Percentiles rank a stretch among this genome's conserved stretches.
Evolutionary conservation across 2,113 vertebrate species (phyloP).

Genomic region (Potamarius usumacintae): DNA sequence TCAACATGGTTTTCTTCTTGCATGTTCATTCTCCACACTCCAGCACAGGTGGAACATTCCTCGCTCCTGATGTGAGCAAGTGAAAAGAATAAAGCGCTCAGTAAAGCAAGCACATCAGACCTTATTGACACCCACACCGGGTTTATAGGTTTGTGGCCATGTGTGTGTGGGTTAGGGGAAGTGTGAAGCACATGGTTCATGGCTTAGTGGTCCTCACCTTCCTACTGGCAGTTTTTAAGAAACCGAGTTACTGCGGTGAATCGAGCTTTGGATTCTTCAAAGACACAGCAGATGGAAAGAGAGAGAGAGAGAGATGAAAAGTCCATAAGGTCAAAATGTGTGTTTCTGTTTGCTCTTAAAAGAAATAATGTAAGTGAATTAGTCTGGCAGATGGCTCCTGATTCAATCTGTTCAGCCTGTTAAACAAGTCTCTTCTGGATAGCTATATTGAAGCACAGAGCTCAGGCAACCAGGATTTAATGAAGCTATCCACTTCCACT

Average conservation of each 20-base stretch:
- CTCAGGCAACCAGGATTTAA: neutral
- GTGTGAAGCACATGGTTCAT: constrained; percentile 51
- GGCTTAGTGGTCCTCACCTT: constrained; percentile 26
- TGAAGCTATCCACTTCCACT: constrained; percentile 18
- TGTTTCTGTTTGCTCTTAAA: constrained; percentile 41
- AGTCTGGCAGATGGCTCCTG: constrained; percentile 42
- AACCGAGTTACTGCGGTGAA: constrained; percentile 17
- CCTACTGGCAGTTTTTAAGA: constrained; percentile 25
- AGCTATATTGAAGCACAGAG: neutral
- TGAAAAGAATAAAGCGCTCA: constrained; percentile 47
- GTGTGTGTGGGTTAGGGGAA: constrained; percentile 46
- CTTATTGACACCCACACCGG: constrained; percentile 48
- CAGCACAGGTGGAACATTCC: constrained; percentile 54
- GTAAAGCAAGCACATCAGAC: constrained; percentile 40
- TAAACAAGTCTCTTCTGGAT: constrained; percentile 35
- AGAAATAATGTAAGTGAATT: constrained; percentile 45
- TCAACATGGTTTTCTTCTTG: constrained; percentile 32
- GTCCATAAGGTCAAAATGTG: constrained; percentile 37
- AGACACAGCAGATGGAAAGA: constrained; percentile 30
- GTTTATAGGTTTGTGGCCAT: constrained; percentile 42
- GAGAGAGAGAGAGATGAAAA: constrained; percentile 14
- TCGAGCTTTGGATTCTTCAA: constrained; percentile 24
- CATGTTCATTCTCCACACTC: constrained; percentile 51
- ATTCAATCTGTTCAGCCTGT: constrained; percentile 43
- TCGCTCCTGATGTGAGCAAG: constrained; percentile 45